Evolutionary conservation across 1,140 invertebrate genomes (phyloP).

Genomic region (Plutomurus gul): DNA sequence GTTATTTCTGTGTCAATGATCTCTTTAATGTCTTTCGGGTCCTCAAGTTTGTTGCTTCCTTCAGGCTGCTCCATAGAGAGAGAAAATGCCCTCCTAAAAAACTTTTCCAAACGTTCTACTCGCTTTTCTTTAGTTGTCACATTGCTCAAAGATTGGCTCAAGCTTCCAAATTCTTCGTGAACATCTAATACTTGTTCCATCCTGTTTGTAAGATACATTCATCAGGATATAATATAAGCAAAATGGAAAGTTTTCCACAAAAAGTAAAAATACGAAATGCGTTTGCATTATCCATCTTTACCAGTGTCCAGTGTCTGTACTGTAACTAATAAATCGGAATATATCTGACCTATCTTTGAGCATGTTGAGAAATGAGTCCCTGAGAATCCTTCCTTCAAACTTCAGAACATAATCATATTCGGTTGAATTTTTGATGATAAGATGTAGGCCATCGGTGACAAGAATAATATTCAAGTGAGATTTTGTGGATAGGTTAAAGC

Average conservation of each 20-base stretch:
- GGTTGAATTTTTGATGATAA: constrained; percentile 63
- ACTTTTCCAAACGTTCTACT: constrained; percentile 61
- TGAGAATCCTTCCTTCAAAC: constrained; percentile 40
- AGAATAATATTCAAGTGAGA: constrained; percentile 52
- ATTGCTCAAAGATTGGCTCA: constrained; percentile 56
- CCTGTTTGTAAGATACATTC: too few relatives aligned
- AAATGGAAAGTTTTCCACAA: too few relatives aligned
- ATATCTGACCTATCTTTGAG: constrained; percentile 19
- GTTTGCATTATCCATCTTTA: too few relatives aligned
- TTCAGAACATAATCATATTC: constrained; percentile 65
- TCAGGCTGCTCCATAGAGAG: constrained; percentile 58
- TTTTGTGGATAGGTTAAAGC: too few relatives aligned
- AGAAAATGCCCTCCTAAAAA: constrained; percentile 62
- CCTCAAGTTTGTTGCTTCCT: constrained; percentile 57
- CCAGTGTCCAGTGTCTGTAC: too few relatives aligned
- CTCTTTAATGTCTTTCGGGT: constrained; percentile 58
- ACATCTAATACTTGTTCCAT: not conserved
- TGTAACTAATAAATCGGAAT: not conserved
- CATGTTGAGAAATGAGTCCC: constrained; percentile 34
- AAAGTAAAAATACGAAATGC: too few relatives aligned
- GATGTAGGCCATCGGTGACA: constrained; percentile 59
- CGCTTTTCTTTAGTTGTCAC: constrained; percentile 60
- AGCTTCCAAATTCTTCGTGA: constrained; percentile 34
- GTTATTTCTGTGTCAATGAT: constrained; percentile 63
- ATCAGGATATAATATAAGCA: too few relatives aligned